Evolutionary conservation across 1,140 invertebrate genomes (phyloP), one percentile per base, ranked within the genome.

Genomic region (Drosophila lacteicornis): DNA sequence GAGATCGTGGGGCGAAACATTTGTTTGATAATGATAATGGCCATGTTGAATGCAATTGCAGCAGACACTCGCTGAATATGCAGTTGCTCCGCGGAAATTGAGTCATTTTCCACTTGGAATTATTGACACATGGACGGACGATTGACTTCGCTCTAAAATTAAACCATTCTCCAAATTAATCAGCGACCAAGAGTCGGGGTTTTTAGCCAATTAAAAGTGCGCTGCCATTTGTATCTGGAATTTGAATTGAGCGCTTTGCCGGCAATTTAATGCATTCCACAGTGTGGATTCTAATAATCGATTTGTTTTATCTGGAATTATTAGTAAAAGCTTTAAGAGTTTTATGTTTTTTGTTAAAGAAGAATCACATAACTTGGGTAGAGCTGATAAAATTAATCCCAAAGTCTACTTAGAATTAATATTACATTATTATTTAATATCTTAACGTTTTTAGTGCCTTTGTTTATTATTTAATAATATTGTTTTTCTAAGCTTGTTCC

Each of bases 1-100:
- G 45, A 30, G 73, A 61, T 63, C 49, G 57, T 27, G 46, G 53
- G 40, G 46, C 62, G 57, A 46, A 78, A 60, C 61, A 87, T 86
- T 80, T 83, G 84, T 87, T 62, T 83, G 84, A 88, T 87, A 80
- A 87, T 87, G 84, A 87, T 87, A 87, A 87, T 87, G 74, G 78
- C 74, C 59, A 80, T 83, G 84, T 88, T 77, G 80, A 80, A 66
- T 69, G 84, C 66, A 60, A 66, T 75, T 51, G 58, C 60, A 19
- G 22, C 17, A 22, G 8, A 27, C 60, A 55, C 50, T 36, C 33
- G 9, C 33, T 22, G 42, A 50, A 51, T 45, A 27, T 74, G 49
- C 56, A 63, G 25, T 56, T 56, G 40, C 43, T 60, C 12, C 50
- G 33, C 40, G 17, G 57, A 66, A 66, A 66, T 66, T 66, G 62